Percentiles rank a stretch among this genome's conserved stretches.
phyloP scores from a whole-genome alignment of 2,797 vertebrate species.

The Thamnophis elegans region DNA sequence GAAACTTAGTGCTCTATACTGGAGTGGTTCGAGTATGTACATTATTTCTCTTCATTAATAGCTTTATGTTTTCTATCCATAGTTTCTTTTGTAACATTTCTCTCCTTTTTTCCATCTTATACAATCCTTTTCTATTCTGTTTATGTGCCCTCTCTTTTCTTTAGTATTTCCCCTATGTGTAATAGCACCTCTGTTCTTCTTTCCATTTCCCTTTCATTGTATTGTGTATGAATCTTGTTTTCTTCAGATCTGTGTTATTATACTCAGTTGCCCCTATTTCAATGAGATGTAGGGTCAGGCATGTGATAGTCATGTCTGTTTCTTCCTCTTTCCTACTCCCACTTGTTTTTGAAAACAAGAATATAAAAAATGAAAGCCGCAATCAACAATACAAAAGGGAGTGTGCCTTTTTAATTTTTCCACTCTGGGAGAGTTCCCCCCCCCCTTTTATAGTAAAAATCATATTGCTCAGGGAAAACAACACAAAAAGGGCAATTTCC shows the following conservation, averaged over 20 bases:
- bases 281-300: neutral
- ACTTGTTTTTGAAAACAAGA: neutral
- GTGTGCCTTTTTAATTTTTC: neutral
- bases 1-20: conserved; percentile 92
- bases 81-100: neutral
- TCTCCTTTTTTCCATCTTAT: neutral
- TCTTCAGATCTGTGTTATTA: neutral
- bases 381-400: neutral
- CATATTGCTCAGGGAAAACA: neutral
- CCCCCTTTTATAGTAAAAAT: neutral
- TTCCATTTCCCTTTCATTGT: neutral
- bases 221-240: neutral
- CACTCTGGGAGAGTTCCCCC: neutral
- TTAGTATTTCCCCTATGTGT: neutral
- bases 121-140: neutral
- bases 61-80: neutral
- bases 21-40: conserved; percentile 85
- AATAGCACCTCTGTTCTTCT: neutral
- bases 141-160: neutral
- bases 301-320: neutral
- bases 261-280: neutral
- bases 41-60: neutral
- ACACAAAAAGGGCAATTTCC: neutral
- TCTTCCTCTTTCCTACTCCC: neutral
- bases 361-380: neutral